Evolutionary conservation across 2,113 vertebrate species (phyloP).

Genomic region (Echinops telfairi): DNA sequence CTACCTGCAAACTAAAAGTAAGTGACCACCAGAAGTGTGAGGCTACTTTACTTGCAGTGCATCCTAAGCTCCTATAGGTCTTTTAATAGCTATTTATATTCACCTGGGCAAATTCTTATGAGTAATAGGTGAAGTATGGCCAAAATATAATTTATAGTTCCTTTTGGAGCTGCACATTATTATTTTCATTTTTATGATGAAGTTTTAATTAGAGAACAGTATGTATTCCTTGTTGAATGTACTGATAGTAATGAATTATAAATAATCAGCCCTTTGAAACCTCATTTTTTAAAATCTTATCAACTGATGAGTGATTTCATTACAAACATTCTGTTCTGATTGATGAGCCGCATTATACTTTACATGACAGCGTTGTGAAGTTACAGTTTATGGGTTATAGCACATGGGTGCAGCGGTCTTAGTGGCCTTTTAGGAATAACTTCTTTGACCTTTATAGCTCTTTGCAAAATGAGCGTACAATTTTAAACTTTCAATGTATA

Average conservation of each 20-base stretch:
- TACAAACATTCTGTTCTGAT: slow-evolving; percentile 42
- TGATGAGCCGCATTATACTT: slow-evolving; percentile 5
- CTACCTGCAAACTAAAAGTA: neutral
- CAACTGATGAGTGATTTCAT: slow-evolving; percentile 1
- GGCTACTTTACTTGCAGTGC: neutral
- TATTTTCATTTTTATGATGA: neutral
- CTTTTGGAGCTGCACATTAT: neutral
- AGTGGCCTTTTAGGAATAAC: neutral
- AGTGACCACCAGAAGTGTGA: neutral
- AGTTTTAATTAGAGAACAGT: slow-evolving; percentile 16
- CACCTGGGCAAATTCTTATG: neutral
- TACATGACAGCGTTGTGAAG: slow-evolving; percentile 23
- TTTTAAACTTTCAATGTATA: slow-evolving; percentile 61
- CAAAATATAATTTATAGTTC: neutral
- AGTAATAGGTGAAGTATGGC: neutral
- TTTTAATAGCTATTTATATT: neutral
- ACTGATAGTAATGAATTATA: slow-evolving; percentile 26
- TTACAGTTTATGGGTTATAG: slow-evolving; percentile 48
- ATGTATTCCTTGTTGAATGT: neutral
- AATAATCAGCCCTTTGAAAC: neutral
- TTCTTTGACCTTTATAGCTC: neutral
- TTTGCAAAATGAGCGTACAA: slow-evolving; percentile 18
- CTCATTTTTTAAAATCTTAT: neutral
- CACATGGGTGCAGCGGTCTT: neutral
- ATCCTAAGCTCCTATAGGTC: neutral